A percentile compares a stretch with the other conserved stretches of the same genome.
Conservation (phyloP, 2,888 invertebrate genomes). For the Agrotis clavis region DNA sequence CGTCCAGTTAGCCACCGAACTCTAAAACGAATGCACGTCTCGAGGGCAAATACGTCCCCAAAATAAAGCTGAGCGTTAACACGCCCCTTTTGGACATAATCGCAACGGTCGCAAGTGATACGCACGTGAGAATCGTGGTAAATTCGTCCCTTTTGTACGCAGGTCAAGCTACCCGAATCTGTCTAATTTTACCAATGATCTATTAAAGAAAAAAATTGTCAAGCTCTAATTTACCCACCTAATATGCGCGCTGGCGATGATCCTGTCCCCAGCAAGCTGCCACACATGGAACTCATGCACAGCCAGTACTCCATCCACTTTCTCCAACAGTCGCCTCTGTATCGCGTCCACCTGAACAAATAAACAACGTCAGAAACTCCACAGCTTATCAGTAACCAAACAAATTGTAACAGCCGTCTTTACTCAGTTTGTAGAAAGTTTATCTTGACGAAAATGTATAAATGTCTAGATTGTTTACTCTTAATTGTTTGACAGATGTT, state of each 20-base stretch:
- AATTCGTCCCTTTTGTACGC: too few relatives aligned
- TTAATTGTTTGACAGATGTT: constrained; percentile 28
- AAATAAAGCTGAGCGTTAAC: background rate
- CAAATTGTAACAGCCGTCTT: constrained; percentile 39
- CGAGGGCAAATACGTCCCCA: background rate
- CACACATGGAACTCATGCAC: constrained; percentile 99
- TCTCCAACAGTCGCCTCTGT: constrained; percentile 95
- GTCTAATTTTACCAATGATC: too few relatives aligned
- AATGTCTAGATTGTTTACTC: constrained; percentile 10
- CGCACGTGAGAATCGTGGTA: background rate
- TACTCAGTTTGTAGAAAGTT: constrained; percentile 42
- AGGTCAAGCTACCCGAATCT: too few relatives aligned
- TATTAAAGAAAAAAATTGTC: too few relatives aligned
- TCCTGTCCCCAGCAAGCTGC: constrained; percentile 99
- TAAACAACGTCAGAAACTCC: constrained; percentile 50
- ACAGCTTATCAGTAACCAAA: constrained; percentile 49
- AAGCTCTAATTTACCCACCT: constrained; percentile 88
- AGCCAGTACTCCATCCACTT: constrained; percentile 98
- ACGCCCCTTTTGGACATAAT: background rate
- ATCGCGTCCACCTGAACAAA: constrained; percentile 95
- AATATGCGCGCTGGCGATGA: constrained; percentile 99
- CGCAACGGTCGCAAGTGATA: background rate
- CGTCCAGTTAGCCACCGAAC: background rate
- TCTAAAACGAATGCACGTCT: background rate
- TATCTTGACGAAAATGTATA: constrained; percentile 24